Evolutionary conservation across 2,888 invertebrate genomes (phyloP).

Genomic region (Magallana nippona): DNA sequence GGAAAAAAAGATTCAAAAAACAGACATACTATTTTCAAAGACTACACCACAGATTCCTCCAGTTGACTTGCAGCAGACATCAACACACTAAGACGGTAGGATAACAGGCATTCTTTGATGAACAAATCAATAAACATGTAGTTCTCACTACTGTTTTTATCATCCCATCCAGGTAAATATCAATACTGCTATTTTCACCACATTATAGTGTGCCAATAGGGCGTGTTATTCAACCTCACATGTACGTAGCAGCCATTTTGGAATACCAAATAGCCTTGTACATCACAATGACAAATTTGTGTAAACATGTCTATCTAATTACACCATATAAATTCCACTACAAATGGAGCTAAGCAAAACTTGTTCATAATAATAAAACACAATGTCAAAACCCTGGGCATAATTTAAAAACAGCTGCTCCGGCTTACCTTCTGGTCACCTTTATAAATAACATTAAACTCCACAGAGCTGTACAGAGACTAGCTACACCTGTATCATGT

Average conservation of each 20-base stretch:
- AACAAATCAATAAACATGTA: neutral
- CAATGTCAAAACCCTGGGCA: neutral
- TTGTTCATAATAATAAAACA: slow-evolving; percentile 6
- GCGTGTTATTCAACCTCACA: slow-evolving; percentile 18
- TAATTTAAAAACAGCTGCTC: neutral
- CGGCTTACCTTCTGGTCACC: neutral
- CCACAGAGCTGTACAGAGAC: neutral
- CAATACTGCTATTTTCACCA: slow-evolving; percentile 16
- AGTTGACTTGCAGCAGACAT: neutral
- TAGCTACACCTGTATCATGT: neutral
- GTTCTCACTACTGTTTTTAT: neutral
- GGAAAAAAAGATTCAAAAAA: too few relatives aligned
- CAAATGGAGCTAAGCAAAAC: neutral
- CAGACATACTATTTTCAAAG: too few relatives aligned
- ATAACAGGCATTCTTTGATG: neutral
- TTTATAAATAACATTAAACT: slow-evolving; percentile 17
- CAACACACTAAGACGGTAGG: neutral
- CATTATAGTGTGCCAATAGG: slow-evolving; percentile 27
- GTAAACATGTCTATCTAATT: slow-evolving; percentile 25
- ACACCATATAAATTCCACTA: slow-evolving; percentile 1
- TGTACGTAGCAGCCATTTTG: slow-evolving; percentile 28
- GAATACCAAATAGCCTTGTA: neutral
- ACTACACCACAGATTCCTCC: too few relatives aligned
- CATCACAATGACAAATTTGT: slow-evolving; percentile 7
- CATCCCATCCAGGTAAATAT: slow-evolving; percentile 1